Conservation (phyloP, 1,140 invertebrate species). For the Atta texana region DNA sequence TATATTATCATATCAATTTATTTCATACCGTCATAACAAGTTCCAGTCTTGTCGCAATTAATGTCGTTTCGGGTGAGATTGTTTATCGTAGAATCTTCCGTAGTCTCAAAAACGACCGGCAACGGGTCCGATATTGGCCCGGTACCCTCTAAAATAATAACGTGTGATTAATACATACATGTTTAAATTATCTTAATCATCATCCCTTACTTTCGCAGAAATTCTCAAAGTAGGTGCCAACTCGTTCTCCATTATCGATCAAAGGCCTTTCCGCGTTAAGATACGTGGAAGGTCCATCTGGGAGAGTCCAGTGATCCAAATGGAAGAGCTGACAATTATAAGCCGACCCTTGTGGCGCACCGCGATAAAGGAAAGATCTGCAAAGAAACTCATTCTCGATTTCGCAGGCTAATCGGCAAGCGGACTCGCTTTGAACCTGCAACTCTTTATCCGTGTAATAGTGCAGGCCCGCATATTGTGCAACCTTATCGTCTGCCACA, state of each 20-base stretch:
- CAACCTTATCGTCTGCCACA: conserved; percentile 95
- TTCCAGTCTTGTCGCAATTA: conserved; percentile 97
- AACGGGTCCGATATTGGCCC: conserved; percentile 84
- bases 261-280: conserved; percentile 94
- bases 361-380: conserved; percentile 95
- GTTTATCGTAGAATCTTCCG: conserved; percentile 90
- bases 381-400: conserved; percentile 97
- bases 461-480: conserved; percentile 95
- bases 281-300: conserved; percentile 96
- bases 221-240: conserved; percentile 96
- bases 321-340: conserved; percentile 97
- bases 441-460: conserved; percentile 98
- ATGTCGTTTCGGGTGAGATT: conserved; percentile 92
- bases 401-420: conserved; percentile 95
- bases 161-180: conserved; percentile 2
- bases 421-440: conserved; percentile 92
- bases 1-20: neutral
- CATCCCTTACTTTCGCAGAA: conserved; percentile 90
- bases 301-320: conserved; percentile 95
- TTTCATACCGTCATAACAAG: conserved; percentile 95
- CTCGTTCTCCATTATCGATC: conserved; percentile 95
- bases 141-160: conserved; percentile 69
- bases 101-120: conserved; percentile 91
- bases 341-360: conserved; percentile 90
- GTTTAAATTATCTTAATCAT: neutral